Conservation (phyloP, 2,888 invertebrate genomes). For the Folsomia candida region DNA sequence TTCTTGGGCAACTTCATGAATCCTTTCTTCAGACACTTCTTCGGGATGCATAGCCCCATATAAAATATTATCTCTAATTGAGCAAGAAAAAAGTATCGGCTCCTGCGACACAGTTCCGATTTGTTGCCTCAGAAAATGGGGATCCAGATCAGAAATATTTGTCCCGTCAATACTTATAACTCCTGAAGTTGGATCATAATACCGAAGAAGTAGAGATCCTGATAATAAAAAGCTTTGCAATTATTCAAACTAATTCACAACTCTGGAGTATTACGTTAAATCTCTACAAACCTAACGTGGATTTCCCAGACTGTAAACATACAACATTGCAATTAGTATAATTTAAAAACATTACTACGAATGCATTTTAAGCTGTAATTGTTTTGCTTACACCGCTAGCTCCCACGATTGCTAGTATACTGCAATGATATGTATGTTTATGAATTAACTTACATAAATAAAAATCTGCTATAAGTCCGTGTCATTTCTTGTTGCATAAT, state of each 20-base stretch:
- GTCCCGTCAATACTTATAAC: constrained; percentile 71
- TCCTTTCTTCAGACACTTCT: constrained; percentile 58
- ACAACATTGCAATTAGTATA: too few relatives aligned
- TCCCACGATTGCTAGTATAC: constrained; percentile 81
- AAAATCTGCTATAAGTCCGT: too few relatives aligned
- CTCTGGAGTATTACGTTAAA: too few relatives aligned
- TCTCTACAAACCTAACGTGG: constrained; percentile 85
- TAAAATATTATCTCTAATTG: constrained; percentile 83
- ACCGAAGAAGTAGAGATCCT: constrained; percentile 74
- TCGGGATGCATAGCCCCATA: constrained; percentile 69
- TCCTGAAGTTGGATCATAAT: constrained; percentile 80
- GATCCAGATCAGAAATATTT: constrained; percentile 73
- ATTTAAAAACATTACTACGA: too few relatives aligned
- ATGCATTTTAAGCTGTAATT: too few relatives aligned
- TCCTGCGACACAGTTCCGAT: constrained; percentile 92
- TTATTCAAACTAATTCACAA: too few relatives aligned
- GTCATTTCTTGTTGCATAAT: too few relatives aligned
- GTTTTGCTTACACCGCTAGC: too few relatives aligned
- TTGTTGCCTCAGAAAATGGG: constrained; percentile 77
- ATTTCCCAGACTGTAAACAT: constrained; percentile 93
- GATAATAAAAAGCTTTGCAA: too few relatives aligned
- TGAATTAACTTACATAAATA: too few relatives aligned
- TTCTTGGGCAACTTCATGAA: constrained; percentile 68
- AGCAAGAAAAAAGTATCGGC: constrained; percentile 85
- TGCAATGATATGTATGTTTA: too few relatives aligned